Evolutionary conservation across 2,113 vertebrate species (phyloP).

Genomic region (Beaufortia kweichowensis): DNA sequence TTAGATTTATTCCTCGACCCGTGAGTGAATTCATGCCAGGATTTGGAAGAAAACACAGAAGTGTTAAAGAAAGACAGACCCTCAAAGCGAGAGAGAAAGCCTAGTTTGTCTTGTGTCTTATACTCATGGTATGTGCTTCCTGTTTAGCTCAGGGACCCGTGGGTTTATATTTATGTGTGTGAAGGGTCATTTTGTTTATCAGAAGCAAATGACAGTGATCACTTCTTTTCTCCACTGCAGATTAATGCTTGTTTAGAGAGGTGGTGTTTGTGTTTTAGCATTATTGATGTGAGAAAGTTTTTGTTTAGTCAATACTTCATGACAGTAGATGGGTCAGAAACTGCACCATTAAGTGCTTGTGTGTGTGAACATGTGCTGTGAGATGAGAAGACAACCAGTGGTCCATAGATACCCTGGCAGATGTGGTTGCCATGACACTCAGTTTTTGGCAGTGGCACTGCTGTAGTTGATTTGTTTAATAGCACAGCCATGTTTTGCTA

Average conservation of each 20-base stretch:
- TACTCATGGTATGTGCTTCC: neutral
- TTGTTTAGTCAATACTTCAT: no score
- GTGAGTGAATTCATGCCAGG: constrained; percentile 47
- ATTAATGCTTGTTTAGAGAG: no score
- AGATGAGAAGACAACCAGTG: no score
- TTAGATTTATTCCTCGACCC: constrained; percentile 20
- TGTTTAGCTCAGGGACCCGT: neutral
- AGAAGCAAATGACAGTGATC: no score
- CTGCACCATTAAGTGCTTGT: no score
- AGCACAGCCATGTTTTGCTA: neutral
- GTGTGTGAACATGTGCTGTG: no score
- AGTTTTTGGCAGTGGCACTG: neutral
- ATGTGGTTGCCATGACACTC: neutral
- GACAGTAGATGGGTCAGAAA: no score
- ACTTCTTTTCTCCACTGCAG: no score
- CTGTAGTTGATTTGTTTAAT: neutral
- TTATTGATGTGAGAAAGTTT: no score
- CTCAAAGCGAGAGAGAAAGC: neutral
- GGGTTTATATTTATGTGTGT: neutral
- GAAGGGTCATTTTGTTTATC: no score
- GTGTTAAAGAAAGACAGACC: neutral
- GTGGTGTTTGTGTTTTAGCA: no score
- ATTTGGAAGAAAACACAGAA: neutral
- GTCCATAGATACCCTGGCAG: neutral
- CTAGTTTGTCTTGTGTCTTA: neutral